Evolutionary conservation across 2,888 invertebrate genomes (phyloP).

Genomic region (Agelastica alni): DNA sequence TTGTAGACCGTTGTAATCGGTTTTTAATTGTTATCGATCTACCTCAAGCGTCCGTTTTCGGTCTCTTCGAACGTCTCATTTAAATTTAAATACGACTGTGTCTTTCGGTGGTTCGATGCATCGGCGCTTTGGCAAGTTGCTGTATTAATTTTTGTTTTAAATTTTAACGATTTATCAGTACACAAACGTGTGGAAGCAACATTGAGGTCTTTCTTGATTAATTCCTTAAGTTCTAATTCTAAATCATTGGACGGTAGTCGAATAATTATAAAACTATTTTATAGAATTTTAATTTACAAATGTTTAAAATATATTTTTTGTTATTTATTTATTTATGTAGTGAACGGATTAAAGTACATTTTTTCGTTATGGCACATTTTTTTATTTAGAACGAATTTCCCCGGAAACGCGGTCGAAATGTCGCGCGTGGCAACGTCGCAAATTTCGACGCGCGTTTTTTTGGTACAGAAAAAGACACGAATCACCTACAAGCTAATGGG

Average conservation of each 20-base stretch:
- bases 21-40: too few species aligned
- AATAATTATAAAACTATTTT: conserved; percentile 14
- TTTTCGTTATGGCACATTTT: conserved; percentile 6
- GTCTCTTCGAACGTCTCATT: too few species aligned
- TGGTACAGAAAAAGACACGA: too few species aligned
- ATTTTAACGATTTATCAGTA: conserved; percentile 12
- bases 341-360: conserved; percentile 12
- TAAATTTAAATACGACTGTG: too few species aligned
- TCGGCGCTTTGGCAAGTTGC: not conserved
- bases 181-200: conserved; percentile 14
- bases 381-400: conserved; percentile 4
- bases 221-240: conserved; percentile 7
- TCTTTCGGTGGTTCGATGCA: too few species aligned
- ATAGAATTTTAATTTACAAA: conserved; percentile 13
- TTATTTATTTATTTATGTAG: conserved; percentile 15
- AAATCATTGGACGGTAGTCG: conserved; percentile 8
- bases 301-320: conserved; percentile 25
- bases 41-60: too few species aligned
- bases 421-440: too few species aligned
- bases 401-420: too few species aligned
- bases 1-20: too few species aligned
- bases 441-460: too few species aligned
- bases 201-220: conserved; percentile 9
- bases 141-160: conserved; percentile 12
- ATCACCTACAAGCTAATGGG: too few species aligned